Evolutionary conservation across 1,140 invertebrate species (phyloP), one percentile per base, ranked within the genome.

Genomic region (Choristoneura fumiferana): DNA sequence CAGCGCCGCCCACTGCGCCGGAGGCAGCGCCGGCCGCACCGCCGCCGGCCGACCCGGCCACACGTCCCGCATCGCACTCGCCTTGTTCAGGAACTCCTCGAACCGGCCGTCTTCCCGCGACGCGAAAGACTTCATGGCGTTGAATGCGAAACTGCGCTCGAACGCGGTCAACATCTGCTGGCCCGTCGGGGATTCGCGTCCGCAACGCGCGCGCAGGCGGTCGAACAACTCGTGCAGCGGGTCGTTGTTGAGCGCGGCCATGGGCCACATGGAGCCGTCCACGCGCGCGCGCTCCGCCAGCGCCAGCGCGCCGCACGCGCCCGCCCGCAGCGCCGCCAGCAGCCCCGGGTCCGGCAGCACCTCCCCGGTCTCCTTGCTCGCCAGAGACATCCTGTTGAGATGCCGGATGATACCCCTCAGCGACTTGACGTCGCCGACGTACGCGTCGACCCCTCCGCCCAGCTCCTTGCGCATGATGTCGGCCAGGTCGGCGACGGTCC

Each of bases 81-180:
- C 38, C 1, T 12, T 8, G 6, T 40, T 10, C 14, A 40, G 38
- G 17, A 40, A 40, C 10, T 40, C 38, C 10, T 40, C 38, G 8
- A 40, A 8, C 14, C 17, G 13, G 12, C 38, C 12, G 6, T 12
- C 8, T 40, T 40, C 9, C 13, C 38, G n/a, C n/a, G n/a, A n/a
- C n/a, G n/a, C 9, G 14, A 40, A 40, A 14, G 38, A 40, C 38
- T 40, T 40, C 38, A 40, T 40, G 38, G 17, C 17, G 38, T 40
- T 40, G 13, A 40, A 15, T 5, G 17, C 14, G 14, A 40, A 40
- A 14, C 12, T 40, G 13, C 38, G 13, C 10, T 5, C 17, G 12
- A 40, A 40, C 3, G 8, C 12, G 9, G 13, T 14, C 13, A 40
- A 8, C 9, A 40, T 14, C 38, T 40, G 38, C 8, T 14, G 38